Evolutionary conservation across 2,797 vertebrate species (phyloP).

Genomic region (Phoeniculus purpureus): DNA sequence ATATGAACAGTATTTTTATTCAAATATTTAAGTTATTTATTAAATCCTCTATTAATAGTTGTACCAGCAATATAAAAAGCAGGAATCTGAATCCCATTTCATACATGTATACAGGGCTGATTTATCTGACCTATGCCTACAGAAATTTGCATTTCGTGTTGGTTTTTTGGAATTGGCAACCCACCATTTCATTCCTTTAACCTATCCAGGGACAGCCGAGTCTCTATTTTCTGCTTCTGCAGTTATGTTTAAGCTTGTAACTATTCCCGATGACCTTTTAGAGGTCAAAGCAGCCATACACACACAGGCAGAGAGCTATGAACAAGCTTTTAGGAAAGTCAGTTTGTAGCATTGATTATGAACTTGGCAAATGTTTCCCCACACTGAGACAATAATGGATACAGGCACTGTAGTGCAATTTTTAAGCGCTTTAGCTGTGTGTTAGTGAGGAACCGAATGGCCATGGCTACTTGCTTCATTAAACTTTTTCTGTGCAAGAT

Average conservation of each 20-base stretch:
- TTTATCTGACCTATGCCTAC: background rate
- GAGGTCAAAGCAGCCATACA: background rate
- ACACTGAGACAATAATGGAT: background rate
- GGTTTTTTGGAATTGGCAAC: background rate
- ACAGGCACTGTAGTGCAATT: background rate
- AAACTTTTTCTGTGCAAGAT: background rate
- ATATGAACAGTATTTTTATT: background rate
- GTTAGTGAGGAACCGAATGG: background rate
- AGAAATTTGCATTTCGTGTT: background rate
- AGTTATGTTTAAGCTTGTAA: background rate
- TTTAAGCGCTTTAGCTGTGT: accelerated
- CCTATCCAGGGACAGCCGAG: background rate
- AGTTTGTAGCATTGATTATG: background rate
- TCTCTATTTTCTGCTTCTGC: background rate
- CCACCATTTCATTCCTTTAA: background rate
- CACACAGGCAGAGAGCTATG: background rate
- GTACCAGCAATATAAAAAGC: background rate
- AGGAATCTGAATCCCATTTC: background rate
- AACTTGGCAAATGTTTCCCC: background rate
- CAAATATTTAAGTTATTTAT: background rate
- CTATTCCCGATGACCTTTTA: background rate
- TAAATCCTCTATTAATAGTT: background rate
- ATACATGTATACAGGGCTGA: background rate
- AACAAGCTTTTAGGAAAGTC: background rate
- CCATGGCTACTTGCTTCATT: background rate